Percentiles rank a stretch among this genome's conserved stretches.
phyloP scores from a whole-genome alignment of 2,888 invertebrate species.

The Tridacna gigas region DNA sequence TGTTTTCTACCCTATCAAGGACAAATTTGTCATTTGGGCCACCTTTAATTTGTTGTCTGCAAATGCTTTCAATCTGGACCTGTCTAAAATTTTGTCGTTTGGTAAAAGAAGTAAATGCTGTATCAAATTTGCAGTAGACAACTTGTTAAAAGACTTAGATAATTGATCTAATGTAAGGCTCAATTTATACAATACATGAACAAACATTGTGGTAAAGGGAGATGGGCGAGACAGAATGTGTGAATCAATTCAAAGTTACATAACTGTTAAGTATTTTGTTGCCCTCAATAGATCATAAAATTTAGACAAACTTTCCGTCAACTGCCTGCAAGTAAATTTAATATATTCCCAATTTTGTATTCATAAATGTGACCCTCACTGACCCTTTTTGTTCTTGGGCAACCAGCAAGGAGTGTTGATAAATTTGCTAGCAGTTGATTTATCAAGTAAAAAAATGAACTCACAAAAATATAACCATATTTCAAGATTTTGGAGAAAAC shows the following conservation, averaged over 20 bases:
- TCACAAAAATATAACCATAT: not conserved
- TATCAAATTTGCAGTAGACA: no score
- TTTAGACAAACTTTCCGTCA: constrained; percentile 16
- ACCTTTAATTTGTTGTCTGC: no score
- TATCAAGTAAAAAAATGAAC: constrained; percentile 17
- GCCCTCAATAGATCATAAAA: constrained; percentile 3
- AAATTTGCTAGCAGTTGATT: constrained; percentile 11
- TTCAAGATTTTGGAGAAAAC: not conserved
- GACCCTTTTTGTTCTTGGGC: constrained; percentile 17
- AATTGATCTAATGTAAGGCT: no score
- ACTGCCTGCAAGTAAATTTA: constrained; percentile 6
- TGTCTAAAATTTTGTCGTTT: no score
- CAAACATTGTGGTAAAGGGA: no score
- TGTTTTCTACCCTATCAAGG: not conserved
- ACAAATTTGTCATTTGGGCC: no score
- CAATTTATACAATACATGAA: no score
- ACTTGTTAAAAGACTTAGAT: not conserved
- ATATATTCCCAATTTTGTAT: constrained; percentile 26
- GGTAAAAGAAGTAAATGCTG: no score
- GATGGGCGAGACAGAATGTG: no score
- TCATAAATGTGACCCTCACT: constrained; percentile 7
- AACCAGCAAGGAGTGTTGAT: constrained; percentile 17
- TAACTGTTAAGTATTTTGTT: not conserved
- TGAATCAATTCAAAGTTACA: no score
- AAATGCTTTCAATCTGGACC: no score